Evolutionary conservation across 2,797 vertebrate genomes (phyloP), one percentile per base, ranked within the genome.

Genomic region (Ispidina lecontei): DNA sequence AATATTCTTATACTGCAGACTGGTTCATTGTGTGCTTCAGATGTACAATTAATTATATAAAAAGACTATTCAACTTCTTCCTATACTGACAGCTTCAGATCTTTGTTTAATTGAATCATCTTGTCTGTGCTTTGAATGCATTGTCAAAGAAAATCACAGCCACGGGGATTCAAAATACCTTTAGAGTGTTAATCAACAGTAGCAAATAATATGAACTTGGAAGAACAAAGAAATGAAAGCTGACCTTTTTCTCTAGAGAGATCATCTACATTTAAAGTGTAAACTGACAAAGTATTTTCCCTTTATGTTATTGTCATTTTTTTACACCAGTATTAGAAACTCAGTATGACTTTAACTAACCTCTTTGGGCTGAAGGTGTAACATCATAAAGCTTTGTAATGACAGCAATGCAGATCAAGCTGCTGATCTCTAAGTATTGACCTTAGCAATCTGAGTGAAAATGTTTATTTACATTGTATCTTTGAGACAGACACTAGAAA

Each of bases 121-220:
- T 83, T 83, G 22, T 92, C 37, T 88, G 67, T 47, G n/a, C 49
- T 93, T 94, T 87, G 72, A 96, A 95, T 72, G 13, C n/a, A 55
- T 70, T 88, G 94, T 94, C 77, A 94, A 92, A 95, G 65, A 89
- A 89, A 96, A 85, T 87, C 87, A 90, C 52, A 88, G 49, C 43
- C 60, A 78, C 17, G 29, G 54, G 31, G 37, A 79, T 84, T 93
- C 67, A 87, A 89, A 94, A 78, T 74, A 85, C 19, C 35, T 77
- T 83, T 88, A 88, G 51, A 81, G 11, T n/a, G 33, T 73, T 93
- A 91, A 91, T 81, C 72, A 96, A 67, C 23, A 65, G 10, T 33
- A 74, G 23, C 12, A 73, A 93, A 91, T 80, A 86, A 91, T 72
- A 62, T 15, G 18, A 95, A 16, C 31, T 87, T 67, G 60, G 85